These are phyloP conservation scores for Stenodema calcarata DNA, from an alignment of 2,888 invertebrate genomes.

Conservation along the genomic window DNA sequence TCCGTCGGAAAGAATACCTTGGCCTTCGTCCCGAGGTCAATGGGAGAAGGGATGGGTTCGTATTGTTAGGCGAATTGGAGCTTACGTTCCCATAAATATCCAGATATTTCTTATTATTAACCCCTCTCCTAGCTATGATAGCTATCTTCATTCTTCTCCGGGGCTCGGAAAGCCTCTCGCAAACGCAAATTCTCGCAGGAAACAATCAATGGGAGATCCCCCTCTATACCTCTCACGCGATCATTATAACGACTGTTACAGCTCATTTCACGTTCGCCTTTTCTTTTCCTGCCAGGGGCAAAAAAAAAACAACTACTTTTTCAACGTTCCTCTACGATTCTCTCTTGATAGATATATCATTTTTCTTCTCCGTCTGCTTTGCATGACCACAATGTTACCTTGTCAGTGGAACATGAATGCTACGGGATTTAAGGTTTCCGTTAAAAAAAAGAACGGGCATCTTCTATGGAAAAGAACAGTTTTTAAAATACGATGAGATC, in stretches of 20 bases:
- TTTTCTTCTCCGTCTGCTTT: constrained; percentile 15
- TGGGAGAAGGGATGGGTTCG: not conserved
- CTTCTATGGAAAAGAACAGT: not conserved
- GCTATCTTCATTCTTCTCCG: constrained; percentile 37
- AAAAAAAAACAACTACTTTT: not conserved
- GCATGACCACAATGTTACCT: constrained; percentile 38
- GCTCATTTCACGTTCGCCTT: constrained; percentile 43
- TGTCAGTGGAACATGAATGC: constrained; percentile 45
- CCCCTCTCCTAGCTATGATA: not conserved
- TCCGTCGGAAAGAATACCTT: constrained; percentile 11
- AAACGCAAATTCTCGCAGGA: constrained; percentile 46
- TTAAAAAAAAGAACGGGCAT: not conserved
- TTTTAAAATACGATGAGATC: not conserved
- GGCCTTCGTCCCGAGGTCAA: constrained; percentile 15
- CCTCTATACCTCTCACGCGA: constrained; percentile 43
- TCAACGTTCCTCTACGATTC: constrained; percentile 11
- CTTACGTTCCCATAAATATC: constrained; percentile 27
- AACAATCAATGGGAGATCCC: constrained; percentile 38
- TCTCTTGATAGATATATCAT: constrained; percentile 36
- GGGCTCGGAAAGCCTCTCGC: not conserved
- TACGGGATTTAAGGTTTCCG: constrained; percentile 31
- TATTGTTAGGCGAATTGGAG: not conserved
- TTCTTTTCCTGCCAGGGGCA: constrained; percentile 5
- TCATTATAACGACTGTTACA: constrained; percentile 45
- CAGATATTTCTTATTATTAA: constrained; percentile 41